These are phyloP conservation scores for Sebastes steindachneri DNA, from an alignment of 2,797 vertebrate species.

Conservation along the genomic window DNA sequence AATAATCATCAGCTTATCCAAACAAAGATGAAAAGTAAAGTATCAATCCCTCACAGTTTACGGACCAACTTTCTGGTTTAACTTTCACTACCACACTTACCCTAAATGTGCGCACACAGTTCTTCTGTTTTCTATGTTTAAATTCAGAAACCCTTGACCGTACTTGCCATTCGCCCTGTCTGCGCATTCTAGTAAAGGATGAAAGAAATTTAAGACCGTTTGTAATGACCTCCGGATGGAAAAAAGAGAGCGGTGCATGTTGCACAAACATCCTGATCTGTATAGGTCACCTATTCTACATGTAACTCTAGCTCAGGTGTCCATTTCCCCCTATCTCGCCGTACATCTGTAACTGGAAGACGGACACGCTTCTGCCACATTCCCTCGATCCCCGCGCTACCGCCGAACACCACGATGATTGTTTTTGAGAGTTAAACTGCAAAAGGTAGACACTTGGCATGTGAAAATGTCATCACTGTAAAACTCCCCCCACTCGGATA, in stretches of 20 bases:
- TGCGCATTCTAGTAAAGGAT: not conserved
- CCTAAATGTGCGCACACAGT: not conserved
- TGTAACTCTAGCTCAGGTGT: slow-evolving; percentile 24
- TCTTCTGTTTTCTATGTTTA: not conserved
- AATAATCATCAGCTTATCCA: not conserved
- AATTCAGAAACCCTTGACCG: not conserved
- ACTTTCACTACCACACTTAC: not conserved
- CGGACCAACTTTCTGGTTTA: not conserved
- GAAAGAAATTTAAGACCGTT: not conserved
- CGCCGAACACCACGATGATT: slow-evolving; percentile 21
- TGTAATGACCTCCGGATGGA: slow-evolving; percentile 1
- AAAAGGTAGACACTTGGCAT: slow-evolving; percentile 65
- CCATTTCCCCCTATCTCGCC: slow-evolving; percentile 9
- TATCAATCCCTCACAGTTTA: not conserved
- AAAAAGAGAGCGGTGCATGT: not conserved
- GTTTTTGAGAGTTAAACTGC: slow-evolving; percentile 63
- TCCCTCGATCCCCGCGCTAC: not conserved
- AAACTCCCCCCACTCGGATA: slow-evolving; percentile 68
- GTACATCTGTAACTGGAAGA: slow-evolving; percentile 38
- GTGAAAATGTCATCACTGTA: slow-evolving; percentile 79
- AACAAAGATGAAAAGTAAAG: not conserved
- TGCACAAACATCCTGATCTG: slow-evolving; percentile 47
- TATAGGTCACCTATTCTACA: slow-evolving; percentile 42
- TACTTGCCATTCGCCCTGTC: not conserved
- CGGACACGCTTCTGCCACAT: slow-evolving; percentile 19